Percentiles rank a stretch among this genome's conserved stretches.
phyloP scores from a whole-genome alignment of 2,888 invertebrate genomes.

The Leptopterna dolabrata region DNA sequence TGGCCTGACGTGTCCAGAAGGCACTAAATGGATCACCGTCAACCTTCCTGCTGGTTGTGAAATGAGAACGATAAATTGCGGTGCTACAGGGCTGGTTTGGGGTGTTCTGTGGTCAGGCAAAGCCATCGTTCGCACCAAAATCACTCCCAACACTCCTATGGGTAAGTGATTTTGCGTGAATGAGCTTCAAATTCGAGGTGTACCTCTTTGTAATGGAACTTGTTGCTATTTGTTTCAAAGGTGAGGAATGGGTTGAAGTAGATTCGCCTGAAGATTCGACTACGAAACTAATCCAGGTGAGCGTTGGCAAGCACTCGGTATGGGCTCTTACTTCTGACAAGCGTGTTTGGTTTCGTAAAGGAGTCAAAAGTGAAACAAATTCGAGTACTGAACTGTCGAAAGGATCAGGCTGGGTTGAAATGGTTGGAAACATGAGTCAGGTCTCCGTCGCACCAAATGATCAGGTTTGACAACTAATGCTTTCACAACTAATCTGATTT shows the following conservation, averaged over 20 bases:
- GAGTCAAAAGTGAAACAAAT: conserved; percentile 65
- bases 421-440: conserved; percentile 85
- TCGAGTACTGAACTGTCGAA: conserved; percentile 79
- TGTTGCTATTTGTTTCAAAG: conserved; percentile 65
- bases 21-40: conserved; percentile 78
- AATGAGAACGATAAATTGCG: conserved; percentile 86
- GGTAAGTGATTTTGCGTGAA: conserved; percentile 68
- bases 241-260: conserved; percentile 81
- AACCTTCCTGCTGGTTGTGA: conserved; percentile 78
- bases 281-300: conserved; percentile 77
- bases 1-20: conserved; percentile 85
- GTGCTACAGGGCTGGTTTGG: conserved; percentile 89
- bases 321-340: conserved; percentile 85
- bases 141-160: conserved; percentile 80
- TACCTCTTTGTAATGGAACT: no score
- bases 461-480: conserved; percentile 72
- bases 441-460: conserved; percentile 89
- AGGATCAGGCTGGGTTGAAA: conserved; percentile 90
- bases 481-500: neutral
- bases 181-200: neutral
- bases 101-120: conserved; percentile 85
- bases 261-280: conserved; percentile 79
- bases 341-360: conserved; percentile 88
- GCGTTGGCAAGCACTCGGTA: conserved; percentile 83
- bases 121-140: conserved; percentile 83